A percentile compares a stretch with the other conserved stretches of the same genome.
These are phyloP conservation scores for Microtus ochrogaster DNA, from an alignment of 2,113 vertebrate genomes.

Conservation along the genomic window DNA sequence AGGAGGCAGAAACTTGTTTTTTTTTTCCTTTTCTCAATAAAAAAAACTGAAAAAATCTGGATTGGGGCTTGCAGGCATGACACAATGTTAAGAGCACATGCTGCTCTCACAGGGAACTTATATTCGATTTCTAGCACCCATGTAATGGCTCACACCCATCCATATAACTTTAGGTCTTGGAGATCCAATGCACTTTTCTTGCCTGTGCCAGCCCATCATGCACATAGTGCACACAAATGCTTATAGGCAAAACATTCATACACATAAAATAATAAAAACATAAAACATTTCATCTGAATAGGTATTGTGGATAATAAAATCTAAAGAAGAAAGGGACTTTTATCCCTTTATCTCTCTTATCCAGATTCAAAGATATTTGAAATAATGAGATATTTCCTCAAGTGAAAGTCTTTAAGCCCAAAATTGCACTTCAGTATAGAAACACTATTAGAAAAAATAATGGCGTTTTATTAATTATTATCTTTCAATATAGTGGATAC, in stretches of 20 bases:
- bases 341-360: neutral
- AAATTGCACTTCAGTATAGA: neutral
- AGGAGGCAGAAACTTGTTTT: too few species aligned
- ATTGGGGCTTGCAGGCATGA: neutral
- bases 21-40: too few species aligned
- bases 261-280: neutral
- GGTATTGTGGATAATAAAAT: neutral
- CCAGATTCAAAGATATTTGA: slow-evolving; percentile 36
- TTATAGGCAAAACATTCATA: neutral
- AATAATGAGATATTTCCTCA: slow-evolving; percentile 18
- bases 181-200: neutral
- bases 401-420: slow-evolving; percentile 38
- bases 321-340: neutral
- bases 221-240: neutral
- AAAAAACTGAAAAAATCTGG: too few species aligned
- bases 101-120: neutral
- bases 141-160: neutral
- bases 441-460: slow-evolving; percentile 39
- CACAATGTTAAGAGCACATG: neutral
- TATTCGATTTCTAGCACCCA: neutral
- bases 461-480: slow-evolving; percentile 38
- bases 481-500: neutral
- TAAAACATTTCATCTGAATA: neutral
- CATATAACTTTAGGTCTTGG: neutral
- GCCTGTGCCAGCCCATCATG: neutral